A percentile compares a stretch with the other conserved stretches of the same genome.
These are phyloP conservation scores for Brachionus manjavacas DNA, from an alignment of 1,140 invertebrate species.

Conservation along the genomic window DNA sequence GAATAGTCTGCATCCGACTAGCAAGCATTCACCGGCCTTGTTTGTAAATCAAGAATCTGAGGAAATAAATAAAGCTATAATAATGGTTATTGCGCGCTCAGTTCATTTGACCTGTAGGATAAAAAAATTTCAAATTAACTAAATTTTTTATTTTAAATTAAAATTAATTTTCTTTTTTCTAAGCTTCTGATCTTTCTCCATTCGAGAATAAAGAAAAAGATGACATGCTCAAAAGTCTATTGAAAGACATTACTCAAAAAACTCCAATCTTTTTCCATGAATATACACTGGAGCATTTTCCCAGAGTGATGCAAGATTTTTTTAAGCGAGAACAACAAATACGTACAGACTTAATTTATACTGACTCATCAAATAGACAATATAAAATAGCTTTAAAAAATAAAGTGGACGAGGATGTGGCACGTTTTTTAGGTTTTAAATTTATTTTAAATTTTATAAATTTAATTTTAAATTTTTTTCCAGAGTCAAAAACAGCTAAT, in stretches of 20 bases:
- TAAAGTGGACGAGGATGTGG: constrained; percentile 21
- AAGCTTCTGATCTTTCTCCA: constrained; percentile 26
- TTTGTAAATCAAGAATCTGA: constrained; percentile 33
- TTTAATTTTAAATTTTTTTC: neutral
- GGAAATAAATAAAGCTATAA: constrained; percentile 34
- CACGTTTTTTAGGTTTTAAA: constrained; percentile 15
- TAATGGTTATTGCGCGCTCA: neutral
- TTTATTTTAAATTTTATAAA: neutral
- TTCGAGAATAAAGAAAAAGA: constrained; percentile 41
- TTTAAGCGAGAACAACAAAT: neutral
- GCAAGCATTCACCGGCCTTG: neutral
- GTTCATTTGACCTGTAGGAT: constrained; percentile 22
- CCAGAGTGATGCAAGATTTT: constrained; percentile 33
- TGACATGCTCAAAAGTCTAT: neutral
- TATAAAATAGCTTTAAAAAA: constrained; percentile 31
- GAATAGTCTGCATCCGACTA: neutral
- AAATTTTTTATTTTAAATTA: neutral
- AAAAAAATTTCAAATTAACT: neutral
- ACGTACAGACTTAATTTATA: neutral
- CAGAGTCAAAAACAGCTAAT: neutral
- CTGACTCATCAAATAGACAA: constrained; percentile 35
- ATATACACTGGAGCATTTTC: constrained; percentile 1
- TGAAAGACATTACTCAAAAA: constrained; percentile 7
- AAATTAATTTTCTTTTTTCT: neutral
- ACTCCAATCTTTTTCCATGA: constrained; percentile 36